Base-by-base conservation (phyloP, 1,140 invertebrate genomes). In the Diorhabda elongata region DNA sequence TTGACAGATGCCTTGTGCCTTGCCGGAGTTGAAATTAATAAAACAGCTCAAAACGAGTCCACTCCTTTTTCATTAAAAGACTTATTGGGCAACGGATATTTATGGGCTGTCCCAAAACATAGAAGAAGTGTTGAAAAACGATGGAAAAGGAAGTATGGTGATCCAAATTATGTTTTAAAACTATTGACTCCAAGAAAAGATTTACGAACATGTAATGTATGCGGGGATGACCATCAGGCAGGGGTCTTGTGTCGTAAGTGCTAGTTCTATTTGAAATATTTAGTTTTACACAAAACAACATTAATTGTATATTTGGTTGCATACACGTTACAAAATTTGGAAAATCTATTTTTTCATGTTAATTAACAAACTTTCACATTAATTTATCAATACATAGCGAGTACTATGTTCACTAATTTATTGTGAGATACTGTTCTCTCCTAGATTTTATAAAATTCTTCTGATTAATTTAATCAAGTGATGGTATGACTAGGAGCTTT, bases 51-150 rank as follows among this genome's bases (percentile, higher is more conserved):
- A n/a, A 52, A 45, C 5, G 7, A 26, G 44, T 60, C 66, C 7
- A 47, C n/a, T 26, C 11, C 47, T 42, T 71, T 73, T 71, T 76
- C 70, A 3, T 60, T 91, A 3, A 87, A 87, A 75, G 85, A 90
- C 69, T 79, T 91, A 8, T 77, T 91, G 11, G 86, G 85, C 3
- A 86, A 93, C 84, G 90, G 89, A n/a, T 85, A 95, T 78, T 75
- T 96, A 11, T 91, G 88, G 85, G 94, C 88, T 68, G 93, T 92
- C 2, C 95, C 94, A 0, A 93, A 90, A 76, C 84, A 85, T 63
- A 84, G 94, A 77, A 82, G 92, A 73, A 87, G 89, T 2, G 67
- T 93, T 47, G 93, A 96, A 77, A 90, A 84, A 80, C 84, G 92
- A 68, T 78, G 83, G 71, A 89, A 84, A 59, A 83, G 92, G 66